Conservation (phyloP, 1,140 invertebrate species). For the Formica selysi region DNA sequence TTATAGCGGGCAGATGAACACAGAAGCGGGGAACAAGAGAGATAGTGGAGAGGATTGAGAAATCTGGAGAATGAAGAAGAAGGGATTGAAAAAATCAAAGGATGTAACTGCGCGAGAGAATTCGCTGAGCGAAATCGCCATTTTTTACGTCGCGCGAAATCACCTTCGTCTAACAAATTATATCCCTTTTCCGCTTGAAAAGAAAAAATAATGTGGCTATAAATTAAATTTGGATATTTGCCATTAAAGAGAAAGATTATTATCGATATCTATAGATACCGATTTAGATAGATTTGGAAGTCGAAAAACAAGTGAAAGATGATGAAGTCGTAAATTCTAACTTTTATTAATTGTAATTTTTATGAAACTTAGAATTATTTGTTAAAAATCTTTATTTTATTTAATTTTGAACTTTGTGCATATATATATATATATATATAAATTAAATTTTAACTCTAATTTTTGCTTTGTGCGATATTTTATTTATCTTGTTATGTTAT, state of each 20-base stretch:
- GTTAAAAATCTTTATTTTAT: constrained; percentile 1
- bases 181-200: background rate
- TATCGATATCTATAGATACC: background rate
- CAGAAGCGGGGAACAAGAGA: background rate
- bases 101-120: background rate
- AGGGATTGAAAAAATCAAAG: background rate
- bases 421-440: too few species aligned
- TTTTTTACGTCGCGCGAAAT: background rate
- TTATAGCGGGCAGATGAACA: constrained; percentile 8
- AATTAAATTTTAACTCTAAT: too few species aligned
- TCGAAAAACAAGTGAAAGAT: too few species aligned
- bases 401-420: too few species aligned
- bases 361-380: background rate
- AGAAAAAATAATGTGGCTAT: background rate
- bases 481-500: background rate
- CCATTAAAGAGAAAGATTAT: background rate
- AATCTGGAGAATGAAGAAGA: constrained; percentile 1
- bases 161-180: constrained; percentile 2
- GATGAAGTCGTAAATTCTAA: too few species aligned
- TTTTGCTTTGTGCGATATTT: background rate
- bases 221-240: background rate
- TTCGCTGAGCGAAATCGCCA: background rate
- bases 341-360: background rate
- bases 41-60: background rate
- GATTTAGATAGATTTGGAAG: too few species aligned